A percentile compares a stretch with the other conserved stretches of the same genome.
Conservation (phyloP, 2,888 invertebrate genomes). For the Hololepta plana region DNA sequence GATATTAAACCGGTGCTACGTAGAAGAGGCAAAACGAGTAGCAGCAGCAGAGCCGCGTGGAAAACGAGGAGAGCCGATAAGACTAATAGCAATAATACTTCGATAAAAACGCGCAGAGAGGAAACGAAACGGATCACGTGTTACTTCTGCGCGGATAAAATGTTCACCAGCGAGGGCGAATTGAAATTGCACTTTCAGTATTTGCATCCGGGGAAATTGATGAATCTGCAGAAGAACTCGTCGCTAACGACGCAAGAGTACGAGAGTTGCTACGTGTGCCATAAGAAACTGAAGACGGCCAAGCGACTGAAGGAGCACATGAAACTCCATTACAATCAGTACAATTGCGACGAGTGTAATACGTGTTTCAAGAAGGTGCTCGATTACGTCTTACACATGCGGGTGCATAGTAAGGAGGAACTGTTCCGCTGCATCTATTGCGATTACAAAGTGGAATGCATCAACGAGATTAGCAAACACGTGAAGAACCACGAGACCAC, state of each 20-base stretch:
- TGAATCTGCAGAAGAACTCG: neutral
- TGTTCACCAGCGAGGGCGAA: too few species aligned
- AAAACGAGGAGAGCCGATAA: constrained; percentile 4
- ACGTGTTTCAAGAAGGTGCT: constrained; percentile 22
- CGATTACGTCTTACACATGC: constrained; percentile 22
- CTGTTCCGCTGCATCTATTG: constrained; percentile 23
- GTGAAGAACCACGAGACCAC: constrained; percentile 12
- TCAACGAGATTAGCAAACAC: constrained; percentile 6
- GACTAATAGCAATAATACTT: constrained; percentile 1
- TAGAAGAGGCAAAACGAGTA: neutral
- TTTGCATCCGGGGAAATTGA: neutral
- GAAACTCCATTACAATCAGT: constrained; percentile 22
- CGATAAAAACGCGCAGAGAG: constrained; percentile 25
- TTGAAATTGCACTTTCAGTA: constrained; percentile 5
- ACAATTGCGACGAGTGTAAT: constrained; percentile 23
- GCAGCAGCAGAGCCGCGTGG: constrained; percentile 5
- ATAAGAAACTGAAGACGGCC: constrained; percentile 19
- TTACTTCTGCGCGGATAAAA: constrained; percentile 5
- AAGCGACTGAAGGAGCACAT: constrained; percentile 22
- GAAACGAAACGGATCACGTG: constrained; percentile 20
- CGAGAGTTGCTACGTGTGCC: constrained; percentile 23
- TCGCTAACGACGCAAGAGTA: constrained; percentile 14
- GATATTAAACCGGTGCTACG: constrained; percentile 3
- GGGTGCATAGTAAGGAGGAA: constrained; percentile 20
- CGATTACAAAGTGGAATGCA: constrained; percentile 14